phyloP scores from a whole-genome alignment of 2,797 vertebrate genomes.

The Notolabrus celidotus region DNA sequence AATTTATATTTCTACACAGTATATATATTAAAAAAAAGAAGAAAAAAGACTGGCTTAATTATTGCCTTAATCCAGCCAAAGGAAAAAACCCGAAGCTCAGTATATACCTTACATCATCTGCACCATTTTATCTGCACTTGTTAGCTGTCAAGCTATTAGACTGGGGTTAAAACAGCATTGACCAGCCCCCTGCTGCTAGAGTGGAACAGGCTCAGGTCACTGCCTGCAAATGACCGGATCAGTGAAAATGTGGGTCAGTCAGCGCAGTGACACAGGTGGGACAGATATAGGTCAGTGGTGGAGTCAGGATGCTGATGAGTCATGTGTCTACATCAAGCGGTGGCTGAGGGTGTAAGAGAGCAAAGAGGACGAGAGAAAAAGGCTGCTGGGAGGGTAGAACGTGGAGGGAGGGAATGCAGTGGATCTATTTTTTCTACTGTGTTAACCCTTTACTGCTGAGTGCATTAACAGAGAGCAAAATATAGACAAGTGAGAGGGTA shows the following conservation, averaged over 20 bases:
- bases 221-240: slow-evolving; percentile 59
- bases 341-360: slow-evolving; percentile 6
- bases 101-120: no score
- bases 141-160: slow-evolving; percentile 4
- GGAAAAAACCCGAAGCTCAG: background rate
- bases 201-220: slow-evolving; percentile 34
- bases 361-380: background rate
- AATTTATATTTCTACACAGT: background rate
- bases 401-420: background rate
- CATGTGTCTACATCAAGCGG: slow-evolving; percentile 44
- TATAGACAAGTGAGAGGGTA: no score
- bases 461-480: background rate
- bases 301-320: slow-evolving; percentile 65
- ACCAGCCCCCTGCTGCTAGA: slow-evolving; percentile 21
- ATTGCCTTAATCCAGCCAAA: background rate
- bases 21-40: slow-evolving; percentile 1
- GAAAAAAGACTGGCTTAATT: background rate
- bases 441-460: background rate
- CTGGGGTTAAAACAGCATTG: slow-evolving; percentile 14
- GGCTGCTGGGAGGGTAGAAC: background rate
- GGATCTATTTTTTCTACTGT: background rate
- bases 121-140: background rate
- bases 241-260: slow-evolving; percentile 70
- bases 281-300: slow-evolving; percentile 73
- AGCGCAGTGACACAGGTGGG: slow-evolving; percentile 65